Evolutionary conservation across 2,797 vertebrate genomes (phyloP), one percentile per base, ranked within the genome.

Genomic region (Semaprochilodus insignis): DNA sequence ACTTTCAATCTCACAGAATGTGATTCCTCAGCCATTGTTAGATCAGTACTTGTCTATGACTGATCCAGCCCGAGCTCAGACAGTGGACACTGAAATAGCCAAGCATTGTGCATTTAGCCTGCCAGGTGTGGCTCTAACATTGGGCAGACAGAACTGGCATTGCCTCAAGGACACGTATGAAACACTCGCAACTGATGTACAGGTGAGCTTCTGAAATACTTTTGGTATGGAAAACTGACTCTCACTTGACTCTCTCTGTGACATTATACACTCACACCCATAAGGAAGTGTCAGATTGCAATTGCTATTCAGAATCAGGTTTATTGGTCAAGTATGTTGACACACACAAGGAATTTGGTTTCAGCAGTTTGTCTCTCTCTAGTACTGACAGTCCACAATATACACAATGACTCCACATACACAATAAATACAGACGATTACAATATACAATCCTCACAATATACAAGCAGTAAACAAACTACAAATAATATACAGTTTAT

Each of bases 21-120:
- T 99, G 75, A 96, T 99, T 69, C 98, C 98, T 75, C 98, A 99
- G 88, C 97, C 96, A 90, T 93, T 99, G 86, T 79, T 99, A 90
- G 98, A 99, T 90, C 98, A 99, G 93, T 99, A 99, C 90, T 92
- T 99, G 72, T 99, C 98, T 0, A 99, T 99, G 98, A 99, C 98
- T 0, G 98, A 99, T 88, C 98, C 98, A 0, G 96, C 97, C 1
- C 96, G 97, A 0, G 98, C 98, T 62, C 98, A 99, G 91, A 99
- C 97, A 0, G 98, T 99, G 5, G 98, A 99, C 85, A 99, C 97
- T 0, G 98, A 99, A 91, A 99, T 99, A 1, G 97, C 98, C 84
- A 99, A 99, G 87, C 98, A 99, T 92, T 99, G 98, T 87, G 98
- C 98, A 55, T 99, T 99, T 90, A 99, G 98, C 92, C 93, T 99